Conservation (phyloP, 2,113 vertebrate species). For the Crotalus viridis region DNA sequence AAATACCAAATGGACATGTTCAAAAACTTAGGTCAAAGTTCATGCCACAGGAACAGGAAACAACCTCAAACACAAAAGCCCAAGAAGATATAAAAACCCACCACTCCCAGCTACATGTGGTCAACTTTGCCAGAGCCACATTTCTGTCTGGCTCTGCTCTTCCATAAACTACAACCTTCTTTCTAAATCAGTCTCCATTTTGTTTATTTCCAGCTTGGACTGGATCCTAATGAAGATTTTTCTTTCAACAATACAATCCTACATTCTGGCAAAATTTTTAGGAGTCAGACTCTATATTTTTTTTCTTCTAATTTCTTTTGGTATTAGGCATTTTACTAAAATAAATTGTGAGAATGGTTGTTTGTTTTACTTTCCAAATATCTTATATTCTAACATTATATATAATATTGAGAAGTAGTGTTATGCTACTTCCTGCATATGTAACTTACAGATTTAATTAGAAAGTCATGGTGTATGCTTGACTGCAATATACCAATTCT, state of each 20-base stretch:
- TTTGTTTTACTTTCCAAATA: not conserved
- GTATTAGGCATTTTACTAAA: constrained; percentile 9
- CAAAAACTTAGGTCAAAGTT: too few relatives aligned
- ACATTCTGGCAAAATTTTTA: not conserved
- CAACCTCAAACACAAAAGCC: too few relatives aligned
- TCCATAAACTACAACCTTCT: too few relatives aligned
- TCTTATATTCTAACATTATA: constrained; percentile 4
- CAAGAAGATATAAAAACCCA: too few relatives aligned
- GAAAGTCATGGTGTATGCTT: constrained; percentile 3
- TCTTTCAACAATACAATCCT: not conserved
- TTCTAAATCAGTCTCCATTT: too few relatives aligned
- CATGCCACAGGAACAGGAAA: too few relatives aligned
- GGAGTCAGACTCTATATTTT: not conserved
- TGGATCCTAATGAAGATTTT: too few relatives aligned
- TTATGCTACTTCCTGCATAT: constrained; percentile 10
- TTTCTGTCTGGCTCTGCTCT: too few relatives aligned
- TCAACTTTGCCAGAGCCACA: too few relatives aligned
- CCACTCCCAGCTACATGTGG: too few relatives aligned
- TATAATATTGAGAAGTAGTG: constrained; percentile 9
- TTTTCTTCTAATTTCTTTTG: not conserved
- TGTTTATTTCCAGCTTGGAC: too few relatives aligned
- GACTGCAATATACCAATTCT: constrained; percentile 5
- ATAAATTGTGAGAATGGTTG: not conserved
- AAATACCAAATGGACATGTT: too few relatives aligned
- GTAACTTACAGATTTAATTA: constrained; percentile 37